phyloP scores from a whole-genome alignment of 2,888 invertebrate genomes.

The Tetranychus piercei region DNA sequence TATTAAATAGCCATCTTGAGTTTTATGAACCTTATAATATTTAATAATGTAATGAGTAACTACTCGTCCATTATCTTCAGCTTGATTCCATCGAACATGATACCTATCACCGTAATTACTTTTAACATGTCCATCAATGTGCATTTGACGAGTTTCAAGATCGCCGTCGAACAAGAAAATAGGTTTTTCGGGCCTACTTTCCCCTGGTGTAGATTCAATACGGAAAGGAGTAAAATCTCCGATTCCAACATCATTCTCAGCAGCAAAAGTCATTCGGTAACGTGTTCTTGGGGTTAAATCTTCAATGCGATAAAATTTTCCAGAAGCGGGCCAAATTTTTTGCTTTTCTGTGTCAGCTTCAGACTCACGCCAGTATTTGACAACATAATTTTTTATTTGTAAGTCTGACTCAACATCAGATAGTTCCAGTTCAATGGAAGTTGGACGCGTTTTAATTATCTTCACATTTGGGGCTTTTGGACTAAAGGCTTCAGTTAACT shows the following conservation, averaged over 20 bases:
- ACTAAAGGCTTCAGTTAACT: constrained; percentile 50
- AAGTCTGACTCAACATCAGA: constrained; percentile 38
- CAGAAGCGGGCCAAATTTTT: constrained; percentile 12
- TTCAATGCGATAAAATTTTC: constrained; percentile 54
- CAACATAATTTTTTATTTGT: constrained; percentile 50
- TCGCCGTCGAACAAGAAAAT: constrained; percentile 36
- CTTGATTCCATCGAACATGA: constrained; percentile 9
- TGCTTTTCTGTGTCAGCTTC: constrained; percentile 12
- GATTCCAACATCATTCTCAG: constrained; percentile 59
- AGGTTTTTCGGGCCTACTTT: constrained; percentile 26
- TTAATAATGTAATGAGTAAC: constrained; percentile 62
- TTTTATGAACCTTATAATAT: constrained; percentile 48
- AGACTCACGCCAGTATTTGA: constrained; percentile 28
- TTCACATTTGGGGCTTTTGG: constrained; percentile 47
- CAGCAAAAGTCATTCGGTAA: constrained; percentile 65
- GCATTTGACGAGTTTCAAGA: constrained; percentile 11
- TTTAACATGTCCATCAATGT: not conserved
- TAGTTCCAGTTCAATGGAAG: constrained; percentile 30
- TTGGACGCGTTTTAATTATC: constrained; percentile 39
- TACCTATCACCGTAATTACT: not conserved
- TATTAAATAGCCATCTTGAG: not conserved
- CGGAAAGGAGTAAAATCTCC: constrained; percentile 51
- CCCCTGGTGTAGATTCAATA: constrained; percentile 51
- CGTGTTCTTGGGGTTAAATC: constrained; percentile 52
- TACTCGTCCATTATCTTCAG: constrained; percentile 60